Evolutionary conservation across 1,140 invertebrate species (phyloP).

Genomic region (Pantala flavescens): DNA sequence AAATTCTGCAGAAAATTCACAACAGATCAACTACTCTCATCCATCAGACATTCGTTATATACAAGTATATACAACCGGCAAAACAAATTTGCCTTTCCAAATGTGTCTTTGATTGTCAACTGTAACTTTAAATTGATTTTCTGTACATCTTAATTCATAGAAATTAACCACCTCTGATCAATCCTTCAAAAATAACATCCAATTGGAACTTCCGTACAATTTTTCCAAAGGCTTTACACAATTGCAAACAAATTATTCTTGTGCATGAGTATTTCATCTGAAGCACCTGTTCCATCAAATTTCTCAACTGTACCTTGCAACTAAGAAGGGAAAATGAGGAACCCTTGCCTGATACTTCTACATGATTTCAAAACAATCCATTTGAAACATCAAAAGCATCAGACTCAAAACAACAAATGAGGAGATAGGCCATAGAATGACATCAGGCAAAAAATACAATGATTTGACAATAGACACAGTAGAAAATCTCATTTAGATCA

Average conservation of each 20-base stretch:
- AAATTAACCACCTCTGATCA: not conserved
- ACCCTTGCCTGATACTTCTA: not conserved
- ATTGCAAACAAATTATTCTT: not conserved
- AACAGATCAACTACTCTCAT: constrained; percentile 2
- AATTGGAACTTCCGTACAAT: not conserved
- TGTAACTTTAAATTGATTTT: constrained; percentile 1
- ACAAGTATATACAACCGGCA: not conserved
- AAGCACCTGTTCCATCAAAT: not conserved
- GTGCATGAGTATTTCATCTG: not conserved
- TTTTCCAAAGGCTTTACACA: not conserved
- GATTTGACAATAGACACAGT: not conserved
- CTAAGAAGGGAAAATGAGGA: constrained; percentile 5
- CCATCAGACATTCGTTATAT: not conserved
- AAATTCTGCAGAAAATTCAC: constrained; percentile 4
- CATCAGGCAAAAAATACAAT: not conserved
- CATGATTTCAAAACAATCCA: too few relatives aligned
- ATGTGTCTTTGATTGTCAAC: constrained; percentile 2
- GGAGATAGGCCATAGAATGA: too few relatives aligned
- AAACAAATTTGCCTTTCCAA: not conserved
- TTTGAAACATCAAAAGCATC: not conserved
- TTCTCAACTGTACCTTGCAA: not conserved
- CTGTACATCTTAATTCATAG: not conserved
- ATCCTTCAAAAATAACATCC: not conserved
- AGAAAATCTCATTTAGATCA: constrained; percentile 3
- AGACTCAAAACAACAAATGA: not conserved